These are phyloP conservation scores for Polyploca ridens DNA, from an alignment of 2,888 invertebrate genomes.

Conservation along the genomic window DNA sequence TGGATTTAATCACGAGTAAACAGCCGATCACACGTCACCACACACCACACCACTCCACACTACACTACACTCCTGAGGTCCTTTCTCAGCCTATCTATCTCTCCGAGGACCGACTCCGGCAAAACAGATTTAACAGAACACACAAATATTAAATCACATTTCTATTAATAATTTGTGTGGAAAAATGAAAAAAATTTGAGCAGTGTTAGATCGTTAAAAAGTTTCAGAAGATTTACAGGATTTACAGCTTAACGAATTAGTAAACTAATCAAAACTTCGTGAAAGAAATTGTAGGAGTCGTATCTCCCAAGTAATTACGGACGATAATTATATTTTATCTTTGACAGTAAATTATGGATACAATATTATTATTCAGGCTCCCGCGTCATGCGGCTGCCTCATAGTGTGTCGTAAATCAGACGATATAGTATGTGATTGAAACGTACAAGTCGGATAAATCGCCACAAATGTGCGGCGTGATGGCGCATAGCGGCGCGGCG, in stretches of 20 bases:
- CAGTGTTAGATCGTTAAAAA: neutral
- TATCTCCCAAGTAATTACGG: neutral
- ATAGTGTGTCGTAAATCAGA: neutral
- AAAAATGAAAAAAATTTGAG: neutral
- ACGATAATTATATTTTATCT: neutral
- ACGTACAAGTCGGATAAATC: neutral
- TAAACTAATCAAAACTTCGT: constrained; percentile 1
- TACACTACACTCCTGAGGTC: neutral
- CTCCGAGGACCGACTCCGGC: neutral
- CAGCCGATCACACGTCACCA: neutral
- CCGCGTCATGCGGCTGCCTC: too few relatives aligned
- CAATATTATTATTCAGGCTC: neutral
- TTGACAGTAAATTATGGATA: neutral
- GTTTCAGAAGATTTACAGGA: neutral
- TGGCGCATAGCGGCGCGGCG: neutral
- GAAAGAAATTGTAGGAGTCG: neutral
- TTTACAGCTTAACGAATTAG: constrained; percentile 1
- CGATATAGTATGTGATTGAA: neutral
- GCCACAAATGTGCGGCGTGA: neutral
- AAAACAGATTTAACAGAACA: neutral
- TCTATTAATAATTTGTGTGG: neutral
- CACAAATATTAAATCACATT: constrained; percentile 1
- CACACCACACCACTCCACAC: neutral
- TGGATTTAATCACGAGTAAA: neutral
- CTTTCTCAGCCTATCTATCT: neutral